A percentile compares a stretch with the other conserved stretches of the same genome.
These are phyloP conservation scores for Acomys russatus DNA, from an alignment of 2,797 vertebrate species.

Conservation along the genomic window DNA sequence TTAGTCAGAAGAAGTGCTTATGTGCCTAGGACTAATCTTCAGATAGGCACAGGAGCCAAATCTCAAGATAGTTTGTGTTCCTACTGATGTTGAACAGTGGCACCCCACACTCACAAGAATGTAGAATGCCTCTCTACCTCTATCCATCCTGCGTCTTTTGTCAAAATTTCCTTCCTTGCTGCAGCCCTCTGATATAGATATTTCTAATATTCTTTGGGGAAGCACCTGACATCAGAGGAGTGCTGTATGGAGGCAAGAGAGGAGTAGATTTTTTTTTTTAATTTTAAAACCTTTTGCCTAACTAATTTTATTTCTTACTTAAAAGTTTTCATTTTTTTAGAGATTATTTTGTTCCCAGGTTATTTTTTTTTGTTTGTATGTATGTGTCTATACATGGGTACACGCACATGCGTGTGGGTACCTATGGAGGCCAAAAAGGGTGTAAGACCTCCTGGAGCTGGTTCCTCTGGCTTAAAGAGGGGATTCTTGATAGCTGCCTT, in stretches of 20 bases:
- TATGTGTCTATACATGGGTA: not conserved
- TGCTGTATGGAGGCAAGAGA: not conserved
- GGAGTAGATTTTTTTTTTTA: not conserved
- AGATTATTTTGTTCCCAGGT: not conserved
- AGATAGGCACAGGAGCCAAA: not conserved
- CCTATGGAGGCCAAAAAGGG: not conserved
- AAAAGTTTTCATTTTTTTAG: not conserved
- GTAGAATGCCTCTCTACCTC: not conserved
- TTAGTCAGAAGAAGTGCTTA: not conserved
- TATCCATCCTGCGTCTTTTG: not conserved
- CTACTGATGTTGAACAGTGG: not conserved
- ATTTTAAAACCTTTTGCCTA: not conserved
- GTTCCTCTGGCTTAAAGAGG: not conserved
- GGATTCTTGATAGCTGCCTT: slow-evolving; percentile 43
- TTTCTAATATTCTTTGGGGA: slow-evolving; percentile 35
- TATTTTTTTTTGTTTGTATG: not conserved
- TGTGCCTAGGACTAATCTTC: not conserved
- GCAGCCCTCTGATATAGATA: not conserved
- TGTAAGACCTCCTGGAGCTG: not conserved
- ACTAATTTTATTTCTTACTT: not conserved
- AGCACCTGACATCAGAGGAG: slow-evolving; percentile 19
- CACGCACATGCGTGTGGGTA: not conserved
- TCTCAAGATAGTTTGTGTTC: not conserved
- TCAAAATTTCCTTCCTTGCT: not conserved
- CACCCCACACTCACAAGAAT: not conserved